Evolutionary conservation across 2,888 invertebrate genomes (phyloP), one percentile per base, ranked within the genome.

Genomic region (Tenodera sinensis): DNA sequence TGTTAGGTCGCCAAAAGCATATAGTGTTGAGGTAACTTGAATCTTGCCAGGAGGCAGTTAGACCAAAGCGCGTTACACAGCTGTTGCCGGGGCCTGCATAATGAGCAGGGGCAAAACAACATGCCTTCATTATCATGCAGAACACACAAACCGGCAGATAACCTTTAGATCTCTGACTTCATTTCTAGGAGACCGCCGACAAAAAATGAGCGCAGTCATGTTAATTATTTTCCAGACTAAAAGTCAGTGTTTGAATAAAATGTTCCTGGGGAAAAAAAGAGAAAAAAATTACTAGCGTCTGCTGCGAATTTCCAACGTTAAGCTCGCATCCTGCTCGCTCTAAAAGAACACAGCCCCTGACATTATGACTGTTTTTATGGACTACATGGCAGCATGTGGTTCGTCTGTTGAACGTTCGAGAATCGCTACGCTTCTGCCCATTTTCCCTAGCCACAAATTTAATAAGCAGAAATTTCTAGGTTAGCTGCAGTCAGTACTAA

Each of bases 111-210:
- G 88, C 88, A 84, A 20, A 42, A 83, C 85, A n/a, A 83, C 85
- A 88, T 88, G 86, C 34, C 86, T 88, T 89, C 89, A 89, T 89
- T 88, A 89, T 83, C 88, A 89, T 88, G 86, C 88, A 84, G 54
- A 81, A 81, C 87, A 84, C 47, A 54, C 28, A 42, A 81, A 71
- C 28, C 54, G 15, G 47, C 14, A 86, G 86, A 86, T 86, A 86
- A 86, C 86, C 81, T 28, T 86, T 81, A 86, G 86, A 81, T 86
- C 81, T 86, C 71, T 81, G 30, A 71, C 86, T 71, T 71, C 54
- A 71, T 71, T 71, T 71, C 54, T 71, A 71, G 54, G 54, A 71
- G 54, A 25, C 54, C 54, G 54, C 54, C 54, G 20, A 71, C 54
- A 71, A 71, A 71, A 71, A 71, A 71, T 71, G 15, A 71, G 54